A percentile compares a stretch with the other conserved stretches of the same genome.
Evolutionary conservation across 2,888 invertebrate genomes (phyloP).

Genomic region (Drosophila buzzatii): DNA sequence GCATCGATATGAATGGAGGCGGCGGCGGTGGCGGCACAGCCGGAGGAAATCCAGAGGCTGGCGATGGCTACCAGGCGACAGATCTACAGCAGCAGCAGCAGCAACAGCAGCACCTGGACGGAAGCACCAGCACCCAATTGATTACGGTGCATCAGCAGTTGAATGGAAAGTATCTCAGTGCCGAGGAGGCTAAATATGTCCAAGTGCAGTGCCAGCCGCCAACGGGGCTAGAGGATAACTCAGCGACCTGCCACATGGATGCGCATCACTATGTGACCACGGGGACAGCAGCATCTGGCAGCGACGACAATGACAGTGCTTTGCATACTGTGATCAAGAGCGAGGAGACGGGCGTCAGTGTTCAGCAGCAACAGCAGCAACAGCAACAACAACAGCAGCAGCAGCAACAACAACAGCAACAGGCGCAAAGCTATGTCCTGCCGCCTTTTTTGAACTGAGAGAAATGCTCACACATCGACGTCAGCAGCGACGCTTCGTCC

Average conservation of each 20-base stretch:
- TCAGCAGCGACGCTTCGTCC: slow-evolving; percentile 59
- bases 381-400: slow-evolving; percentile 57
- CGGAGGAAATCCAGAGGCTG: slow-evolving; percentile 87
- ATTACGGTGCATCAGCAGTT: slow-evolving; percentile 75
- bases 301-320: slow-evolving; percentile 80
- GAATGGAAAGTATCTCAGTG: slow-evolving; percentile 83
- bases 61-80: slow-evolving; percentile 74
- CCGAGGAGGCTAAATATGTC: slow-evolving; percentile 84
- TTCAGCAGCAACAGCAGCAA: slow-evolving; percentile 68
- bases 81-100: slow-evolving; percentile 56
- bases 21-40: slow-evolving; percentile 66
- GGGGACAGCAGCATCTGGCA: slow-evolving; percentile 44
- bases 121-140: slow-evolving; percentile 49
- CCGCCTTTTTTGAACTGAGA: slow-evolving; percentile 86
- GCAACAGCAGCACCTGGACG: slow-evolving; percentile 42
- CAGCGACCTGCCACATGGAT: slow-evolving; percentile 80
- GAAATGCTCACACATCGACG: slow-evolving; percentile 85
- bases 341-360: slow-evolving; percentile 74
- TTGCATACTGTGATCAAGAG: slow-evolving; percentile 84
- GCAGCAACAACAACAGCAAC: slow-evolving; percentile 62
- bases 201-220: slow-evolving; percentile 73
- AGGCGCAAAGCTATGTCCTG: slow-evolving; percentile 85
- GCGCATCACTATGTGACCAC: slow-evolving; percentile 63
- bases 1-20: slow-evolving; percentile 82
- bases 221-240: slow-evolving; percentile 76